phyloP scores from a whole-genome alignment of 2,797 vertebrate species.

The Syngnathus acus region DNA sequence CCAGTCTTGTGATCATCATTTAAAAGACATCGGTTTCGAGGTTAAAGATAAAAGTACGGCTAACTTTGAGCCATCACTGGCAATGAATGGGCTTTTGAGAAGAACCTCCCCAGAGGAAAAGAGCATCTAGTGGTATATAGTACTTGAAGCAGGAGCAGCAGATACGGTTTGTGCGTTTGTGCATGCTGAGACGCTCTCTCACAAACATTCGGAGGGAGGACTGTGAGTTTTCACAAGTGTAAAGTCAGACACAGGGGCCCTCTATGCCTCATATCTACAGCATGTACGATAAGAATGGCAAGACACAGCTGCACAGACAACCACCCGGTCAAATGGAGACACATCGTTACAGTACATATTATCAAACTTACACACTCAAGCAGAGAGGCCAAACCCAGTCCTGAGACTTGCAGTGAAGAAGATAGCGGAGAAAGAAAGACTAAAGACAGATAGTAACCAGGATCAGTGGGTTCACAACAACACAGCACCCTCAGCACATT shows the following conservation, averaged over 20 bases:
- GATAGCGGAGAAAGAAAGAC: constrained; percentile 39
- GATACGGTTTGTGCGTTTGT: constrained; percentile 8
- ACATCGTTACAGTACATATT: constrained; percentile 33
- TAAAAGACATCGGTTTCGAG: constrained; percentile 58
- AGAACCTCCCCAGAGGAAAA: constrained; percentile 29
- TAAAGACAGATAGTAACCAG: constrained; percentile 38
- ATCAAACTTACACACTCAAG: constrained; percentile 10
- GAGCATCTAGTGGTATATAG: constrained; percentile 35
- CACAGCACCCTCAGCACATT: constrained; percentile 17
- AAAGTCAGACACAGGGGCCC: constrained; percentile 39
- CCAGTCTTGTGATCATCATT: constrained; percentile 23
- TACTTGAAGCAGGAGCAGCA: constrained; percentile 8
- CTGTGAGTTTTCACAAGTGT: constrained; percentile 45
- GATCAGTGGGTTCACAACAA: constrained; percentile 43
- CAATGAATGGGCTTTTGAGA: constrained; percentile 37
- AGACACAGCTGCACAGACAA: constrained; percentile 47
- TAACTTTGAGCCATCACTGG: constrained; percentile 49
- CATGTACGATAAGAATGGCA: constrained; percentile 50
- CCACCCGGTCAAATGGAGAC: constrained; percentile 46
- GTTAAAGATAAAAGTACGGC: constrained; percentile 51
- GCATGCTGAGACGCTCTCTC: constrained; percentile 8
- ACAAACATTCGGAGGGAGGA: constrained; percentile 15
- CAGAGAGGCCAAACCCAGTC: constrained; percentile 23
- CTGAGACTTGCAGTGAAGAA: constrained; percentile 29
- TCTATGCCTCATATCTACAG: constrained; percentile 43